A percentile compares a stretch with the other conserved stretches of the same genome.
Evolutionary conservation across 2,797 vertebrate genomes (phyloP).

Genomic region (Bryconaethiops microstoma): DNA sequence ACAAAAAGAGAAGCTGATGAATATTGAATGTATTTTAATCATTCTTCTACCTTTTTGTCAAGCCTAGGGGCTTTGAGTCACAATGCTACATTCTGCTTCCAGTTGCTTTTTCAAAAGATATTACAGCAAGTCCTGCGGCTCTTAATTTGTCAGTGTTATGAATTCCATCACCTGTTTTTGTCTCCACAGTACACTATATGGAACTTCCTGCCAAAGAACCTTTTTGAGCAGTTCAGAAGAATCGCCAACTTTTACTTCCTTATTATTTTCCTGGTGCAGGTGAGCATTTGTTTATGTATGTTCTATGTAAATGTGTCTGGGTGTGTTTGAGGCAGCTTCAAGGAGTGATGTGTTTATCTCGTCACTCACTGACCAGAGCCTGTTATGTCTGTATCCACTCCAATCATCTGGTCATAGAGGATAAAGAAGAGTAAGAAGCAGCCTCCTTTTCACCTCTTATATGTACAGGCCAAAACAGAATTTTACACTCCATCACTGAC

Average conservation of each 20-base stretch:
- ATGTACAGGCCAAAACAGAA: not conserved
- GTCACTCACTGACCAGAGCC: not conserved
- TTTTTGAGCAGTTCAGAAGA: slow-evolving; percentile 98
- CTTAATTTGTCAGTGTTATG: slow-evolving; percentile 2
- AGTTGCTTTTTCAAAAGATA: not conserved
- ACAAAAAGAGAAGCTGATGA: slow-evolving; percentile 50
- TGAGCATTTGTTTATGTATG: slow-evolving; percentile 70
- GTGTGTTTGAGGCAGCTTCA: not conserved
- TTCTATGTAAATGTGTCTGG: not conserved
- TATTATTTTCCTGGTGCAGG: slow-evolving; percentile 99
- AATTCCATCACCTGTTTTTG: slow-evolving; percentile 6
- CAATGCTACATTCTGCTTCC: slow-evolving; percentile 6
- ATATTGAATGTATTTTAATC: slow-evolving; percentile 62
- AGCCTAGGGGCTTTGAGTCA: slow-evolving; percentile 21
- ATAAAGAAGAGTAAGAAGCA: not conserved
- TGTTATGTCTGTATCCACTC: not conserved
- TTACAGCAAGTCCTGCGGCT: not conserved
- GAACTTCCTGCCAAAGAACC: slow-evolving; percentile 99
- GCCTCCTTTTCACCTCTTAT: not conserved
- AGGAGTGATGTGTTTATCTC: slow-evolving; percentile 6
- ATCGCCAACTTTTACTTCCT: slow-evolving; percentile 99
- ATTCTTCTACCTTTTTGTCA: slow-evolving; percentile 43
- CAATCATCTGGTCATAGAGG: not conserved
- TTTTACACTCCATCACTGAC: not conserved
- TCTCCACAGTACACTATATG: slow-evolving; percentile 91